Base-by-base conservation (phyloP, 2,797 vertebrate genomes). In the Malurus leucopterus region DNA sequence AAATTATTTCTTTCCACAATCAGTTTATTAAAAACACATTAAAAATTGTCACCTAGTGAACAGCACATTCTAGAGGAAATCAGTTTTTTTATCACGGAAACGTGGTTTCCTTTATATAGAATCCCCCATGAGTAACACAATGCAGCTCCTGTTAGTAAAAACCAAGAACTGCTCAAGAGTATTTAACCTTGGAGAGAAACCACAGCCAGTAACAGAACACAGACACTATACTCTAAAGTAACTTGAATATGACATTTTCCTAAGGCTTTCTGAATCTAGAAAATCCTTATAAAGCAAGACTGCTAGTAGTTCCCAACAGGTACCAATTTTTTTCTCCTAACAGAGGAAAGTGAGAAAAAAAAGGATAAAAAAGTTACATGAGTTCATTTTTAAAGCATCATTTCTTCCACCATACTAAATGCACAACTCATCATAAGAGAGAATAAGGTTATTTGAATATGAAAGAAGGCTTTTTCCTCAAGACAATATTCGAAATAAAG, bases 41-140 rank as follows among this genome's bases (percentile, higher is more conserved):
- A 87, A 91, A 88, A 92, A 79, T 68, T 71, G 77, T 93, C 91
- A 94, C 84, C 93, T 83, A 89, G 43, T 88, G 90, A 93, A 90
- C 82, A 44, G 59, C 55, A 68, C 22, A 19, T 91, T 89, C 90
- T 90, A 75, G 76, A 90, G 92, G 90, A 95, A 93, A 91, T 68
- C 70, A 82, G 54, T 38, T 89, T 93, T 93, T 93, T 93, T 82
- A 93, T 74, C 88, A 88, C 8, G 51, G 81, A 95, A 94, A 84
- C 1, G 0, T 44, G 46, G 84, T 90, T 95, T 94, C 92, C 92
- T 95, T 94, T 79, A 73, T 82, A 90, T 34, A 91, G 84, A 73
- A 92, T 82, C 69, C 88, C 91, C 75, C 72, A 70, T 5, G 77
- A 86, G 57, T 22, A 91, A 91, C 74, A 92, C 77, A 92, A 76